Base-by-base conservation (phyloP, 2,797 vertebrate species). In the Acanthurus tractus region DNA sequence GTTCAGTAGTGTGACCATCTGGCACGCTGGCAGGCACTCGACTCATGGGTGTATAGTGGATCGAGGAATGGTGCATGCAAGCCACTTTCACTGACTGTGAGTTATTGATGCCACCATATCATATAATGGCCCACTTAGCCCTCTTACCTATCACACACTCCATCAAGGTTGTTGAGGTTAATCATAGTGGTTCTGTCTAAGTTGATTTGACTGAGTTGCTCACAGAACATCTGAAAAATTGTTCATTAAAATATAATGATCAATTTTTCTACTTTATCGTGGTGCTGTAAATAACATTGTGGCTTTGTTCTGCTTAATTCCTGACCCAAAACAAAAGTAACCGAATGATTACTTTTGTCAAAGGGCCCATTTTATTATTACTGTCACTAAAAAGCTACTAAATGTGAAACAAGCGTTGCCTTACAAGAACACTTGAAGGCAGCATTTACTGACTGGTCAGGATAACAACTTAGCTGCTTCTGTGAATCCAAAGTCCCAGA, bases 1-100 rank as follows among this genome's bases (percentile, higher is more conserved):
- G 17, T 70, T 67, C 25, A 45, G 13, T 44, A 53, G 36, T 42
- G 22, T 45, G 58, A 38, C 76, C 82, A 79, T 81, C 75, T 79
- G 63, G 42, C 50, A 45, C n/a, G 8, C 65, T 83, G 72, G 69
- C 76, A 80, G 40, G 15, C 29, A 66, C 7, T 23, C 29, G 12
- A 59, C 56, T 78, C 56, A 63, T 46, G 64, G 57, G 40, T 63
- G 65, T 46, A 73, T 34, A 49, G 48, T 72, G 65, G 58, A 64
- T 64, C 4, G 17, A 70, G 67, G 46, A 66, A 20, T 13, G 53
- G 40, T 25, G 45, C 64, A 61, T 4, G 6, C 34, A 15, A 40
- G 46, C 23, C 63, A n/a, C 50, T 56, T 81, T 82, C 65, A 40
- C 71, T 38, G 50, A 54, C 74, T 46, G 49, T 61, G 45, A 69